Percentiles rank a stretch among this genome's conserved stretches.
Conservation (phyloP, 2,113 vertebrate genomes). For the Oxyura jamaicensis region DNA sequence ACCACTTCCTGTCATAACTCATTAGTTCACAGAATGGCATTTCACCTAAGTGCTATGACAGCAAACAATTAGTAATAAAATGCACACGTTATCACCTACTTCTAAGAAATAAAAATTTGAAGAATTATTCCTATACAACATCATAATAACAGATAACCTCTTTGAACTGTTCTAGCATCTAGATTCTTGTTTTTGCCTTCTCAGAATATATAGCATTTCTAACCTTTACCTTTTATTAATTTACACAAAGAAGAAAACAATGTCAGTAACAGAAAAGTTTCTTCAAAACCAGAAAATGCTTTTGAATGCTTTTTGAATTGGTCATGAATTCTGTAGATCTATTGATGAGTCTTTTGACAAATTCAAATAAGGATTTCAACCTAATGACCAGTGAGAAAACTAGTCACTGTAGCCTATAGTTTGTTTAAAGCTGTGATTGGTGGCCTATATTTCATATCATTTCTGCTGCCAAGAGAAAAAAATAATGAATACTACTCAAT, state of each 20-base stretch:
- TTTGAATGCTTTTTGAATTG: too few species aligned
- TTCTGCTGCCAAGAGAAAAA: neutral
- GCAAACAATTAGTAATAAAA: neutral
- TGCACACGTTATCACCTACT: neutral
- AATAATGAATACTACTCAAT: neutral
- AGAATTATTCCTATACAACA: neutral
- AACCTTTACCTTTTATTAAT: neutral
- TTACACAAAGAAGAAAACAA: neutral
- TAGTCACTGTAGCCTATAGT: neutral
- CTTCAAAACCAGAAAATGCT: too few species aligned
- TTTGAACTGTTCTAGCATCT: neutral
- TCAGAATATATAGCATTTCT: neutral
- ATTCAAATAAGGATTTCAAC: neutral
- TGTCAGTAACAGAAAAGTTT: neutral
- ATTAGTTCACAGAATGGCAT: neutral
- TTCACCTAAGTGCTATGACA: neutral
- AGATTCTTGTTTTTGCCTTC: neutral
- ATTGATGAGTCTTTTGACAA: neutral
- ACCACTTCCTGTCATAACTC: neutral
- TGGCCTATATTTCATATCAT: neutral
- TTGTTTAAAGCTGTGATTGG: neutral
- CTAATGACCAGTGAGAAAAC: neutral
- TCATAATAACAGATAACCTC: neutral
- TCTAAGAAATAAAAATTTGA: constrained; percentile 37
- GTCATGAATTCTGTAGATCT: neutral